A percentile compares a stretch with the other conserved stretches of the same genome.
Conservation (phyloP, 2,113 vertebrate genomes). For the Pithys albifrons region DNA sequence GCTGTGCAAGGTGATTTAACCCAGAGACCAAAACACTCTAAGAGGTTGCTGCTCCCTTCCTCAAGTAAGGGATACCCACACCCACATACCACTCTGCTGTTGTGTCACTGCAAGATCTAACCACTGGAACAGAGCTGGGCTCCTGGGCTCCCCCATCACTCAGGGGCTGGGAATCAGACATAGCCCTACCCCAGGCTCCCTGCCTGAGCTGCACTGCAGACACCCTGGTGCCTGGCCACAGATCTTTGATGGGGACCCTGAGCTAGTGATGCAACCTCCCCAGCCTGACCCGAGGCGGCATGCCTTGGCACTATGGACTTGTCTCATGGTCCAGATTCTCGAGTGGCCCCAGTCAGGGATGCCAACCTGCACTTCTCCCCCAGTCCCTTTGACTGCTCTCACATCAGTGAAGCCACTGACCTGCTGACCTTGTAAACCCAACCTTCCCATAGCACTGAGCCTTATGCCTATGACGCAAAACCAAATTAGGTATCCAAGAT, state of each 20-base stretch:
- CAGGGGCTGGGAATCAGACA: neutral
- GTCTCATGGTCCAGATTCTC: too few relatives aligned
- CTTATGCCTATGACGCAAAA: neutral
- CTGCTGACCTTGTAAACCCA: neutral
- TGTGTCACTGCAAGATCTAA: rapidly evolving
- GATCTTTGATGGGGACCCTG: neutral
- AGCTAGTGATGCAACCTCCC: neutral
- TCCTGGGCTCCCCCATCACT: neutral
- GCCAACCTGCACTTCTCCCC: neutral
- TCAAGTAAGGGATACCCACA: too few relatives aligned
- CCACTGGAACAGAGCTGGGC: neutral
- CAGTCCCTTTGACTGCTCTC: rapidly evolving
- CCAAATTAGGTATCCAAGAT: neutral
- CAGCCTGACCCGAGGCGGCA: neutral
- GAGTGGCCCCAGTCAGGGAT: rapidly evolving
- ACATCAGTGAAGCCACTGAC: neutral
- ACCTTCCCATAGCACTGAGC: rapidly evolving
- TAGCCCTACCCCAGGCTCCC: neutral
- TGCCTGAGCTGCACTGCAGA: neutral
- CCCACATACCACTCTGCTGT: neutral
- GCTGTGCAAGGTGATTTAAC: neutral
- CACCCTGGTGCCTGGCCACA: rapidly evolving
- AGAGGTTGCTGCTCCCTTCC: neutral
- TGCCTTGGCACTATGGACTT: neutral
- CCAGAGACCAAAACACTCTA: neutral